A percentile compares a stretch with the other conserved stretches of the same genome.
Evolutionary conservation across 2,797 vertebrate genomes (phyloP).

Genomic region (Anabacerthia variegaticeps): DNA sequence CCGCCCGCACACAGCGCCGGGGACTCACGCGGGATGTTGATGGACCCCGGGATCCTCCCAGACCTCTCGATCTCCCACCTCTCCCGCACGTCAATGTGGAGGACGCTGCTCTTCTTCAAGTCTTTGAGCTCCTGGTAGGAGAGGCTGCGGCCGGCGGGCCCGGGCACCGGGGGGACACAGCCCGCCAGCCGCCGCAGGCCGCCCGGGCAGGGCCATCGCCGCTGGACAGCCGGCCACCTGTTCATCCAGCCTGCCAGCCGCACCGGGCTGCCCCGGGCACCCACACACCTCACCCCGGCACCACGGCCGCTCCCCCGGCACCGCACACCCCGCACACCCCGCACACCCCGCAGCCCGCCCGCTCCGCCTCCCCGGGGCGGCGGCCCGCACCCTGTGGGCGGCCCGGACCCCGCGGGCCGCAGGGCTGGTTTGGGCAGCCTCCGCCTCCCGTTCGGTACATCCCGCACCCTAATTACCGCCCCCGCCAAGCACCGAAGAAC

Average conservation of each 20-base stretch:
- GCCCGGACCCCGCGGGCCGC: too few species aligned
- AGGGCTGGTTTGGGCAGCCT: neutral
- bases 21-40: constrained; percentile 89
- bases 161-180: constrained; percentile 15
- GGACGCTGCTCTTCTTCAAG: constrained; percentile 73
- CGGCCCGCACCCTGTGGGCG: too few species aligned
- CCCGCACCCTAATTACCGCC: neutral
- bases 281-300: neutral
- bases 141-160: neutral
- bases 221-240: neutral
- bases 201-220: neutral
- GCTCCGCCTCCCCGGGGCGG: too few species aligned
- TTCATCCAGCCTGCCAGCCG: neutral
- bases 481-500: too few species aligned
- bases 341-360: too few species aligned
- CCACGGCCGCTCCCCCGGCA: neutral
- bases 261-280: neutral
- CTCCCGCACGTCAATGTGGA: constrained; percentile 90
- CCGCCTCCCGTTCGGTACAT: fast-evolving
- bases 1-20: fast-evolving
- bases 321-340: too few species aligned
- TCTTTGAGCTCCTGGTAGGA: constrained; percentile 86
- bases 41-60: constrained; percentile 85
- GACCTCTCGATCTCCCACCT: constrained; percentile 87
- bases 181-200: neutral